Evolutionary conservation across 1,140 invertebrate genomes (phyloP).

Genomic region (Bacillus rossius): DNA sequence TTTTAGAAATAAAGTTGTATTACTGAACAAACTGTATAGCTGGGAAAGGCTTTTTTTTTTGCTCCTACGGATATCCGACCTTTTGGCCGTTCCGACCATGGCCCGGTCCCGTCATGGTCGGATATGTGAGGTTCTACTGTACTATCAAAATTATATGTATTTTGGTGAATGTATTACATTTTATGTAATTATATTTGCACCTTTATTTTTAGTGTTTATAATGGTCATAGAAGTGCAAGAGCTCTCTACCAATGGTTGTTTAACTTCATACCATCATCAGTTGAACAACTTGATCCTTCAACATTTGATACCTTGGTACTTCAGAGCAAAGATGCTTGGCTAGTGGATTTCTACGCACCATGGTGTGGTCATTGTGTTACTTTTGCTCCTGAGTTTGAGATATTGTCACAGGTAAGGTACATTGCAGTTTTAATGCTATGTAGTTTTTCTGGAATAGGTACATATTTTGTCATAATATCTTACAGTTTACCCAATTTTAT

Average conservation of each 20-base stretch:
- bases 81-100: too few species aligned
- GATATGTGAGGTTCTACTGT: too few species aligned
- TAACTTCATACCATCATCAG: slow-evolving; percentile 51
- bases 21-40: too few species aligned
- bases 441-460: too few species aligned
- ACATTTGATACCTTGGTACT: slow-evolving; percentile 42
- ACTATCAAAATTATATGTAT: too few species aligned
- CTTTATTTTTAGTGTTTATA: slow-evolving; percentile 49
- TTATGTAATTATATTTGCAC: slow-evolving; percentile 18
- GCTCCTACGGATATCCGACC: too few species aligned
- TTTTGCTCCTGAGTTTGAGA: slow-evolving; percentile 63
- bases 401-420: slow-evolving; percentile 52
- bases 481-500: too few species aligned
- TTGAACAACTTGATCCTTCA: slow-evolving; percentile 38
- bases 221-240: slow-evolving; percentile 51
- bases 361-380: slow-evolving; percentile 69
- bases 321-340: slow-evolving; percentile 44
- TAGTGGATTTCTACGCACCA: slow-evolving; percentile 69
- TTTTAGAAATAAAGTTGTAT: too few species aligned
- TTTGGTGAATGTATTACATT: slow-evolving; percentile 44
- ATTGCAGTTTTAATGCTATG: not conserved
- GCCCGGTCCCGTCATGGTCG: too few species aligned
- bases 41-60: too few species aligned
- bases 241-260: slow-evolving; percentile 55
- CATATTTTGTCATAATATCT: too few species aligned